phyloP scores from a whole-genome alignment of 2,113 vertebrate species.

The Alethe diademata region DNA sequence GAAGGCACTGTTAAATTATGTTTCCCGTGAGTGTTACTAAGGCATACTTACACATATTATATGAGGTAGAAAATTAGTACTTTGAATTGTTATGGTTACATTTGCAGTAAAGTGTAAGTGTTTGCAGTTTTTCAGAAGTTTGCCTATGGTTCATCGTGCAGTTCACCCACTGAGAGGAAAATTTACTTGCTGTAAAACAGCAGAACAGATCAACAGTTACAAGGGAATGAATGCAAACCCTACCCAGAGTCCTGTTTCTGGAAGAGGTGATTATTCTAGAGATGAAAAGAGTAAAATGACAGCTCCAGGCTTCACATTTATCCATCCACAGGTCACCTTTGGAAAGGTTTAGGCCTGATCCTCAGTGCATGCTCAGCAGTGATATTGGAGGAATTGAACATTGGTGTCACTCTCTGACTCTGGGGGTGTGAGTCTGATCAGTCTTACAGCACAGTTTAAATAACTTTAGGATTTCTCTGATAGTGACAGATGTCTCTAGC shows the following conservation, averaged over 20 bases:
- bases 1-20: slow-evolving; percentile 64
- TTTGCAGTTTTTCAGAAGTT: slow-evolving; percentile 66
- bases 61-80: slow-evolving; percentile 69
- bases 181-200: slow-evolving; percentile 47
- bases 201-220: not conserved
- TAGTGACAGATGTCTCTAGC: not conserved
- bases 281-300: not conserved
- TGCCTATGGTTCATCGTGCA: slow-evolving; percentile 22
- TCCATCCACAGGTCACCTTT: not conserved
- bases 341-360: not conserved
- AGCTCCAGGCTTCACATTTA: not conserved
- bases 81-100: slow-evolving; percentile 60
- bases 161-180: slow-evolving; percentile 62
- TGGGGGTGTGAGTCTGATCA: not conserved
- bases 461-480: not conserved
- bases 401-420: rapidly evolving
- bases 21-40: slow-evolving; percentile 65
- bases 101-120: slow-evolving; percentile 64
- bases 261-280: not conserved
- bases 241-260: not conserved
- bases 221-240: not conserved
- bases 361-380: not conserved
- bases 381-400: rapidly evolving
- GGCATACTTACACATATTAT: slow-evolving; percentile 55
- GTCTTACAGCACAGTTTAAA: not conserved